A percentile compares a stretch with the other conserved stretches of the same genome.
These are phyloP conservation scores for Drosophila parvula DNA, from an alignment of 1,140 invertebrate species.

Conservation along the genomic window DNA sequence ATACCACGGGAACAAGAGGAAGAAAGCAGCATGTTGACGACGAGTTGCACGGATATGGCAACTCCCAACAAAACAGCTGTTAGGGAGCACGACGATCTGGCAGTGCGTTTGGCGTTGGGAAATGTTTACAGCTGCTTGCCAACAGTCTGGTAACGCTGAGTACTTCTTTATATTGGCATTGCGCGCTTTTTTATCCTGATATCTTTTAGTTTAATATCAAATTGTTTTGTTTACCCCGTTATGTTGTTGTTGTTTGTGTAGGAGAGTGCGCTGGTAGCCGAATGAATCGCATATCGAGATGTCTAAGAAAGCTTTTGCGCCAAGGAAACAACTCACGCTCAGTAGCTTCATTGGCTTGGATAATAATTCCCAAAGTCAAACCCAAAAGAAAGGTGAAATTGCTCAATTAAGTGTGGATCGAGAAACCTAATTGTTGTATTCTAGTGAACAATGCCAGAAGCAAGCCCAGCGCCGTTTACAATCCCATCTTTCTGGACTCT, in stretches of 20 bases:
- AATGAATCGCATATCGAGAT: constrained; percentile 56
- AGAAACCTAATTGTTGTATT: neutral
- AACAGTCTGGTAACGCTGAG: neutral
- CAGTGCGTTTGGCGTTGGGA: neutral
- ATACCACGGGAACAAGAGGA: constrained; percentile 56
- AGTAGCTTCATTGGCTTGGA: constrained; percentile 55
- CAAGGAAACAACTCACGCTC: constrained; percentile 57
- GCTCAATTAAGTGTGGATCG: neutral
- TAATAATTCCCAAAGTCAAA: constrained; percentile 28
- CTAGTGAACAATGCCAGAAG: constrained; percentile 20
- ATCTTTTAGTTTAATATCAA: constrained; percentile 1
- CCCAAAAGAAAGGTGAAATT: constrained; percentile 16
- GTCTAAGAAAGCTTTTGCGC: constrained; percentile 23
- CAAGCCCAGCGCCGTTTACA: constrained; percentile 41
- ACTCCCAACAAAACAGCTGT: constrained; percentile 35
- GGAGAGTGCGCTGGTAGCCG: constrained; percentile 86
- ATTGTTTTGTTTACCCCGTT: constrained; percentile 5
- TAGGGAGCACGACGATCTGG: neutral
- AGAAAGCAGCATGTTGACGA: constrained; percentile 56
- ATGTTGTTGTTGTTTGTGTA: constrained; percentile 35
- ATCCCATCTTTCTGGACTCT: constrained; percentile 79
- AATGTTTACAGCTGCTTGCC: neutral
- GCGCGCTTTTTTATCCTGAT: constrained; percentile 35
- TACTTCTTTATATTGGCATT: constrained; percentile 16
- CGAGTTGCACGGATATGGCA: neutral